Evolutionary conservation across 2,888 invertebrate genomes (phyloP).

Genomic region (Drosophila lacicola): DNA sequence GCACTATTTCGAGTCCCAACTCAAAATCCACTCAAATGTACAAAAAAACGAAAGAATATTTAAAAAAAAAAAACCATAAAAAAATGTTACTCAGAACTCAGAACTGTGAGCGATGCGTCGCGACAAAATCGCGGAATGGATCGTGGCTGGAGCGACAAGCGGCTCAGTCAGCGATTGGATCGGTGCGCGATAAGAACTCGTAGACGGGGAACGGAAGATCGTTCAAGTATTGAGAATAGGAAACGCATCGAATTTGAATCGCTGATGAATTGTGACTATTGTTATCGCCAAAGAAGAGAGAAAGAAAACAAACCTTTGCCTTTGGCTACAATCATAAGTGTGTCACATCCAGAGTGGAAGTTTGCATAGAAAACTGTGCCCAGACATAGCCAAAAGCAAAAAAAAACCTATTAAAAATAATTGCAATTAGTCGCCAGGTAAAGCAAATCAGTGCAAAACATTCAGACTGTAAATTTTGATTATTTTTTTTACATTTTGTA

Average conservation of each 20-base stretch:
- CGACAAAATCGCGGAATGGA: conserved; percentile 37
- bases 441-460: conserved; percentile 16
- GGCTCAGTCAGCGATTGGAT: conserved; percentile 69
- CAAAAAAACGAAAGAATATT: conserved; percentile 14
- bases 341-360: conserved; percentile 26
- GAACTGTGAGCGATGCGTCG: conserved; percentile 21
- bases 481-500: background rate
- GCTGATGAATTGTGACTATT: conserved; percentile 47
- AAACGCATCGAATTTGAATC: conserved; percentile 31
- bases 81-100: conserved; percentile 30
- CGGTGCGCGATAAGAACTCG: conserved; percentile 71
- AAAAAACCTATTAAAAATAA: conserved; percentile 21
- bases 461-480: conserved; percentile 2
- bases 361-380: background rate
- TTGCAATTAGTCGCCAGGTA: conserved; percentile 43
- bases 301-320: conserved; percentile 1
- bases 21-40: conserved; percentile 43
- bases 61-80: conserved; percentile 22
- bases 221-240: conserved; percentile 36
- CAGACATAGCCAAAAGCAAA: background rate
- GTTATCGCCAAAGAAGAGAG: conserved; percentile 48
- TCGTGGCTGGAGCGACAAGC: conserved; percentile 17
- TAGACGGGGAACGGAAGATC: conserved; percentile 20
- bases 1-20: conserved; percentile 47
- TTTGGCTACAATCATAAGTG: conserved; percentile 37